phyloP scores from a whole-genome alignment of 1,140 invertebrate species.

The Diachasmimorpha longicaudata region DNA sequence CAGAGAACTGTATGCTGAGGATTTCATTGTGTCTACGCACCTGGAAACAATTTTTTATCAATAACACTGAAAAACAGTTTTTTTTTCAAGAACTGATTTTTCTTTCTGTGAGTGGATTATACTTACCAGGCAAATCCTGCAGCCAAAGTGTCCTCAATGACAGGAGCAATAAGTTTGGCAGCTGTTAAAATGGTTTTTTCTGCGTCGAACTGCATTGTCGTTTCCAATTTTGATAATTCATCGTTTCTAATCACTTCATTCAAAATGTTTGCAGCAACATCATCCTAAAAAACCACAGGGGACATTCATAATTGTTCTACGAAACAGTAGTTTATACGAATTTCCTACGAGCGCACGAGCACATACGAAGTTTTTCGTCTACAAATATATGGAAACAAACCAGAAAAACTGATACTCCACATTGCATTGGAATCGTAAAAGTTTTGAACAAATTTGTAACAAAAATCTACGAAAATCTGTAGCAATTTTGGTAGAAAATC shows the following conservation, averaged over 20 bases:
- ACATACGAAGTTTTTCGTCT: not conserved
- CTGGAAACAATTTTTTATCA: slow-evolving; percentile 49
- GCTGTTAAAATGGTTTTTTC: slow-evolving; percentile 87
- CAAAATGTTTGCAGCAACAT: slow-evolving; percentile 74
- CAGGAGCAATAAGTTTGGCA: slow-evolving; percentile 90
- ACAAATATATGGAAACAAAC: too few species aligned
- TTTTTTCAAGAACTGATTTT: too few species aligned
- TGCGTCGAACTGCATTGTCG: slow-evolving; percentile 76
- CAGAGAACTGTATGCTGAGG: slow-evolving; percentile 74
- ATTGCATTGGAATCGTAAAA: too few species aligned
- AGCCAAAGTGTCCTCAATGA: slow-evolving; percentile 80
- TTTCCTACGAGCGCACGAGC: too few species aligned
- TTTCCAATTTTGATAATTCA: slow-evolving; percentile 77
- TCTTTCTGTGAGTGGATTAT: not conserved
- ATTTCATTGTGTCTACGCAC: slow-evolving; percentile 84
- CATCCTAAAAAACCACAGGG: slow-evolving; percentile 65
- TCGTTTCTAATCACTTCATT: slow-evolving; percentile 83
- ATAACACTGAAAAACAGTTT: too few species aligned
- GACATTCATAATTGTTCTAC: not conserved
- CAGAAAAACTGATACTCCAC: too few species aligned
- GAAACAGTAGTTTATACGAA: too few species aligned
- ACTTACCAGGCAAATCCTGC: slow-evolving; percentile 67
- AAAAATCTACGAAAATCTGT: too few species aligned
- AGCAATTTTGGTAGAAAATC: too few species aligned
- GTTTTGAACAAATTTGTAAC: too few species aligned